Conservation (phyloP, 2,888 invertebrate species). For the Hecatera dysodea region DNA sequence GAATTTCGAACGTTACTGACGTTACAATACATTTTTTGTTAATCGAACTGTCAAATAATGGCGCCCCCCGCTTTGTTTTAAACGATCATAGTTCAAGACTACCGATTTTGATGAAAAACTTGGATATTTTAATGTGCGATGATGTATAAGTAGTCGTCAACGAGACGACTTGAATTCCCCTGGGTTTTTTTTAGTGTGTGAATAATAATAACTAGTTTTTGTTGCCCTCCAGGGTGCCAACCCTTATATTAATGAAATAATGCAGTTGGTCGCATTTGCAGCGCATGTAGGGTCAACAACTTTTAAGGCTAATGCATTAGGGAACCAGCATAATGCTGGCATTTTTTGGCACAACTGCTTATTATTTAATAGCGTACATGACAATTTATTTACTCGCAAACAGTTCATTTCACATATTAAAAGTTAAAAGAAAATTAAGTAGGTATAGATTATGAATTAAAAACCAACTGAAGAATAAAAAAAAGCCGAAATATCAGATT, state of each 20-base stretch:
- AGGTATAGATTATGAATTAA: neutral
- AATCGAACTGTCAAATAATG: slow-evolving; percentile 76
- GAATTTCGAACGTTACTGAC: slow-evolving; percentile 77
- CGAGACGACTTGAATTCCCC: slow-evolving; percentile 77
- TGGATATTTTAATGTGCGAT: slow-evolving; percentile 76
- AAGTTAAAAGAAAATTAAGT: neutral
- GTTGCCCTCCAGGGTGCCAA: slow-evolving; percentile 86
- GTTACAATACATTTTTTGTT: slow-evolving; percentile 71
- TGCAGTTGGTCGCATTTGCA: slow-evolving; percentile 84
- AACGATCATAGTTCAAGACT: slow-evolving; percentile 77
- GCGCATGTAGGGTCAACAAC: slow-evolving; percentile 85
- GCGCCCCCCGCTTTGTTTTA: slow-evolving; percentile 84
- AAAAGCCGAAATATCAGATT: slow-evolving; percentile 9
- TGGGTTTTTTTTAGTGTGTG: slow-evolving; percentile 75
- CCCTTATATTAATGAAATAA: slow-evolving; percentile 86
- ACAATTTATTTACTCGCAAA: neutral
- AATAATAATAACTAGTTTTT: slow-evolving; percentile 88
- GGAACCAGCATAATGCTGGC: slow-evolving; percentile 35
- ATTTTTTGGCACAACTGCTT: slow-evolving; percentile 39
- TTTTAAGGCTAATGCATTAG: slow-evolving; percentile 79
- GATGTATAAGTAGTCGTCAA: slow-evolving; percentile 83
- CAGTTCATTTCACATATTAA: neutral
- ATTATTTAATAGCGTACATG: slow-evolving; percentile 17
- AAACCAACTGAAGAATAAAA: no score
- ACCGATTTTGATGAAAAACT: slow-evolving; percentile 75